Evolutionary conservation across 2,888 invertebrate genomes (phyloP).

Genomic region (Drymonia ruficornis): DNA sequence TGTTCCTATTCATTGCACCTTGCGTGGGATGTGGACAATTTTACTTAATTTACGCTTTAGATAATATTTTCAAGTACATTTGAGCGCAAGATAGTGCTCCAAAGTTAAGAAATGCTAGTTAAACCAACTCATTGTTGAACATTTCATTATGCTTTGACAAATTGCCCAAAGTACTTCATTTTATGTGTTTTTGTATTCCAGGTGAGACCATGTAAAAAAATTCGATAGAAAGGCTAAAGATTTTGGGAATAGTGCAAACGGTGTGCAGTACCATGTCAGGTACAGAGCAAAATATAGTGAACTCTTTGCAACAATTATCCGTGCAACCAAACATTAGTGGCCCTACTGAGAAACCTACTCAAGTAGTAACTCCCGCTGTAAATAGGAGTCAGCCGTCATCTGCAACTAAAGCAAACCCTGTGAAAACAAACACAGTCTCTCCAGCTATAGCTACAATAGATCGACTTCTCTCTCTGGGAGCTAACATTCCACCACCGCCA

Average conservation of each 20-base stretch:
- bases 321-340: constrained; percentile 77
- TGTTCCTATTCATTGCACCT: constrained; percentile 58
- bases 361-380: constrained; percentile 81
- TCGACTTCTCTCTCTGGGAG: constrained; percentile 75
- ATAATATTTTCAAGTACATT: constrained; percentile 9
- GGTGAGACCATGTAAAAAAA: constrained; percentile 68
- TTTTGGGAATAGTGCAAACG: constrained; percentile 50
- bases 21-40: constrained; percentile 76
- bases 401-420: constrained; percentile 66
- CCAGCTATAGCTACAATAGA: constrained; percentile 83
- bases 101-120: not conserved
- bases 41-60: constrained; percentile 31
- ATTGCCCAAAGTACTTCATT: not conserved
- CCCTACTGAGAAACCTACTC: constrained; percentile 77
- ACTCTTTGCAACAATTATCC: constrained; percentile 82
- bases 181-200: constrained; percentile 50
- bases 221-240: constrained; percentile 50
- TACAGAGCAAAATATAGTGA: constrained; percentile 81
- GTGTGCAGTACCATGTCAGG: constrained; percentile 81
- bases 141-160: not conserved
- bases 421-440: constrained; percentile 69
- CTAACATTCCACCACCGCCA: constrained; percentile 74
- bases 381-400: constrained; percentile 72
- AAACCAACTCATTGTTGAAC: not conserved
- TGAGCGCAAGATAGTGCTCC: not conserved